Evolutionary conservation across 2,797 vertebrate species (phyloP).

Genomic region (Poecilia picta): DNA sequence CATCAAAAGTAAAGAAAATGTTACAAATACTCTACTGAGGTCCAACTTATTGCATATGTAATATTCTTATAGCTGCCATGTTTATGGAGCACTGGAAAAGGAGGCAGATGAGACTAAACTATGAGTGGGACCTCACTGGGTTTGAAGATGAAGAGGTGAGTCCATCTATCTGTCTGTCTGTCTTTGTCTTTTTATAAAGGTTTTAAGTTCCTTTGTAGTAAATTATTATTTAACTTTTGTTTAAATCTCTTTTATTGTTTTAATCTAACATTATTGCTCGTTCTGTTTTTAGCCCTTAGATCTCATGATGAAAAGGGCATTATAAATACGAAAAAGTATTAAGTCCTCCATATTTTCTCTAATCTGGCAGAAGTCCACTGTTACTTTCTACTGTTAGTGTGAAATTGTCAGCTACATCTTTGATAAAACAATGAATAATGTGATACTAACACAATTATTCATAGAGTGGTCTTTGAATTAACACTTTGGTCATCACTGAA

Average conservation of each 20-base stretch:
- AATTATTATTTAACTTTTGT: too few relatives aligned
- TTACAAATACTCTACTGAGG: background rate
- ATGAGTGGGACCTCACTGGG: slow-evolving; percentile 97
- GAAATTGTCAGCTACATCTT: background rate
- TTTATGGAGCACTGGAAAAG: slow-evolving; percentile 99
- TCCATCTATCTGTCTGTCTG: background rate
- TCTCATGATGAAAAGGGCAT: too few relatives aligned
- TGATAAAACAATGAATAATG: background rate
- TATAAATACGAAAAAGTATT: too few relatives aligned
- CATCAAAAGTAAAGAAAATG: background rate
- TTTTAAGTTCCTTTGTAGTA: too few relatives aligned
- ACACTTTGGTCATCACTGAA: background rate
- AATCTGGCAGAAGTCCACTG: background rate
- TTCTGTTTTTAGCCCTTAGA: too few relatives aligned
- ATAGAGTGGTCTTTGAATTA: background rate
- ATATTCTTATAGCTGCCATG: slow-evolving; percentile 87
- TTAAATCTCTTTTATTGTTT: too few relatives aligned
- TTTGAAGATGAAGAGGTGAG: slow-evolving; percentile 98
- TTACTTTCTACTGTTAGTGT: background rate
- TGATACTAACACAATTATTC: background rate
- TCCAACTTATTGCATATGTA: background rate
- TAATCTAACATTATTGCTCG: too few relatives aligned
- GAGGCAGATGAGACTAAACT: slow-evolving; percentile 96
- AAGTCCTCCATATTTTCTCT: background rate
- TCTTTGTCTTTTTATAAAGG: background rate